These are phyloP conservation scores for Baryphthengus martii DNA, from an alignment of 2,113 vertebrate species.

Conservation along the genomic window DNA sequence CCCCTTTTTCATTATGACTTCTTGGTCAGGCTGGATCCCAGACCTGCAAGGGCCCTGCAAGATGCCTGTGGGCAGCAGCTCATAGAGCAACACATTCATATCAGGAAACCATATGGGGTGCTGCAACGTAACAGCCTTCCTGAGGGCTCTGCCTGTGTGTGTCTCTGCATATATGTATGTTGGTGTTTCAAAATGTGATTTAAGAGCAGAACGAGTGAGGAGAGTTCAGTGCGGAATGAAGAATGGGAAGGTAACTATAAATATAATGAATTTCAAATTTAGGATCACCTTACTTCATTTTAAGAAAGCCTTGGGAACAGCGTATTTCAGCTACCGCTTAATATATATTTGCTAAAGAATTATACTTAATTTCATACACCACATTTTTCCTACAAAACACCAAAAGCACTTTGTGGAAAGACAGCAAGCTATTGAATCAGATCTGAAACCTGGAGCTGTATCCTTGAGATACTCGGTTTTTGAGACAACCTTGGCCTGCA, in stretches of 20 bases:
- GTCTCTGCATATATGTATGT: not conserved
- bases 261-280: not conserved
- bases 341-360: not conserved
- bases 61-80: not conserved
- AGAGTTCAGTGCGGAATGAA: not conserved
- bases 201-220: not conserved
- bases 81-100: not conserved
- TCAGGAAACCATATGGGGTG: not conserved
- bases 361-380: not conserved
- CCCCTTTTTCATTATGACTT: constrained; percentile 26
- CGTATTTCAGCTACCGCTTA: not conserved
- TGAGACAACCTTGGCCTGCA: constrained; percentile 18
- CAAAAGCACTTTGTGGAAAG: not conserved
- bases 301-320: not conserved
- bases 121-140: not conserved
- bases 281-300: not conserved
- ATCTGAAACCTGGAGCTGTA: not conserved
- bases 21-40: not conserved
- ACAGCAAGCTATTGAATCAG: not conserved
- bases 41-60: not conserved
- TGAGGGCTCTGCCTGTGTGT: not conserved
- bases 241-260: not conserved
- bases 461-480: constrained; percentile 8
- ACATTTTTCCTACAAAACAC: constrained; percentile 14
- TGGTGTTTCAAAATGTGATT: not conserved